Evolutionary conservation across 2,888 invertebrate species (phyloP).

Genomic region (Platynereis dumerilii): DNA sequence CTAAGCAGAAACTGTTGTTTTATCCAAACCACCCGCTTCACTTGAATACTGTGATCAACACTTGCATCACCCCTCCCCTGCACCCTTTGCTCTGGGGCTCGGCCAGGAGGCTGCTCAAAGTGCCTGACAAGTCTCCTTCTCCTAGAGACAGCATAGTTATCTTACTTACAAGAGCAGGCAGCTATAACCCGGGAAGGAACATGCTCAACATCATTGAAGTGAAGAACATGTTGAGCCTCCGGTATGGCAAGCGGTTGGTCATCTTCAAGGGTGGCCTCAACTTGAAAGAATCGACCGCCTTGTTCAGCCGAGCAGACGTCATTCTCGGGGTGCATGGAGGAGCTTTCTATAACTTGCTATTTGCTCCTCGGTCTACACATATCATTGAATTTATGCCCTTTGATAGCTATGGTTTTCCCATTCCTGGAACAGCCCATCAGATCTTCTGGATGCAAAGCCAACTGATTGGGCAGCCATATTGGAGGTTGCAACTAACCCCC

Average conservation of each 20-base stretch:
- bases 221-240: not conserved
- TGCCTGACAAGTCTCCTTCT: not conserved
- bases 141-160: conserved; percentile 7
- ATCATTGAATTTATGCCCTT: conserved; percentile 26
- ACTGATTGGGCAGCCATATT: conserved; percentile 12
- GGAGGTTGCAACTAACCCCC: conserved; percentile 10
- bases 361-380: conserved; percentile 10
- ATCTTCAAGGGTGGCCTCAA: conserved; percentile 19
- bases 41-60: conserved; percentile 12
- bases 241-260: conserved; percentile 13
- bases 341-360: conserved; percentile 27
- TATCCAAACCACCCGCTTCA: conserved; percentile 5
- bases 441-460: conserved; percentile 15
- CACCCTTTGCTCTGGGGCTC: conserved; percentile 24
- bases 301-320: conserved; percentile 19
- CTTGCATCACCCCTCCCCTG: conserved; percentile 26
- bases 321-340: conserved; percentile 30
- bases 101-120: conserved; percentile 11
- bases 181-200: conserved; percentile 21
- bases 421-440: conserved; percentile 9
- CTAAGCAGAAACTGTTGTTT: conserved; percentile 13
- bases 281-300: conserved; percentile 8
- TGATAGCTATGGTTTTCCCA: not conserved
- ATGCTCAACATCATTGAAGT: conserved; percentile 22
- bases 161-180: conserved; percentile 16